Percentiles rank a stretch among this genome's conserved stretches.
phyloP scores from a whole-genome alignment of 2,113 vertebrate species.

The Dicaeum eximium region DNA sequence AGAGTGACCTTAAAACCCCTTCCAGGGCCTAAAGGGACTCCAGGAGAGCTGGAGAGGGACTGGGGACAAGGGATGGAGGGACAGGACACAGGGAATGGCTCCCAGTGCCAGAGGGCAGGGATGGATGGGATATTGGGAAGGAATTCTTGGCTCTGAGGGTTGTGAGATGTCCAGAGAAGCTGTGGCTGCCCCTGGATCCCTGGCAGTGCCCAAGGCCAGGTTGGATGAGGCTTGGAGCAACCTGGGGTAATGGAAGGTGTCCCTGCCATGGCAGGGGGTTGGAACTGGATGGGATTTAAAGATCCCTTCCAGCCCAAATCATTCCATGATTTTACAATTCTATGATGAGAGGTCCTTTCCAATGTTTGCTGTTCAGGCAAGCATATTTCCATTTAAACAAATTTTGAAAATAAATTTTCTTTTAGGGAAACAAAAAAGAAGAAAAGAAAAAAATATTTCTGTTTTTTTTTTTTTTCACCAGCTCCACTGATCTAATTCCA shows the following conservation, averaged over 20 bases:
- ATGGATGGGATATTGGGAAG: rapidly evolving
- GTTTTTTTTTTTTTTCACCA: background rate
- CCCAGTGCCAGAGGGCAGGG: background rate
- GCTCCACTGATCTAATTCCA: conserved; percentile 50
- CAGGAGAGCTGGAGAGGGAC: background rate
- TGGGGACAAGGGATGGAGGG: background rate
- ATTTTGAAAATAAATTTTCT: conserved; percentile 1
- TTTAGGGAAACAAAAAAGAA: background rate
- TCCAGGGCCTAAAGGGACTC: rapidly evolving
- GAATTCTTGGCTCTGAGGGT: rapidly evolving
- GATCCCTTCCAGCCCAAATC: background rate
- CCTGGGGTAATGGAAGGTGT: rapidly evolving
- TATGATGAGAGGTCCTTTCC: background rate
- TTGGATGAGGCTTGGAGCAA: rapidly evolving
- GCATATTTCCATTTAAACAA: background rate
- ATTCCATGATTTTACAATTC: background rate
- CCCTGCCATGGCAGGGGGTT: background rate
- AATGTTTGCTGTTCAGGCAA: background rate
- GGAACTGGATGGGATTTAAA: rapidly evolving
- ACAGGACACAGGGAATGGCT: background rate
- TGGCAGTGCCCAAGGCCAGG: background rate
- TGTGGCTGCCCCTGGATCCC: background rate
- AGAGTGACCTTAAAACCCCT: rapidly evolving
- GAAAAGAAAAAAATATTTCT: background rate
- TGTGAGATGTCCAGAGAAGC: rapidly evolving